Evolutionary conservation across 2,888 invertebrate species (phyloP).

Genomic region (Griposia aprilina): DNA sequence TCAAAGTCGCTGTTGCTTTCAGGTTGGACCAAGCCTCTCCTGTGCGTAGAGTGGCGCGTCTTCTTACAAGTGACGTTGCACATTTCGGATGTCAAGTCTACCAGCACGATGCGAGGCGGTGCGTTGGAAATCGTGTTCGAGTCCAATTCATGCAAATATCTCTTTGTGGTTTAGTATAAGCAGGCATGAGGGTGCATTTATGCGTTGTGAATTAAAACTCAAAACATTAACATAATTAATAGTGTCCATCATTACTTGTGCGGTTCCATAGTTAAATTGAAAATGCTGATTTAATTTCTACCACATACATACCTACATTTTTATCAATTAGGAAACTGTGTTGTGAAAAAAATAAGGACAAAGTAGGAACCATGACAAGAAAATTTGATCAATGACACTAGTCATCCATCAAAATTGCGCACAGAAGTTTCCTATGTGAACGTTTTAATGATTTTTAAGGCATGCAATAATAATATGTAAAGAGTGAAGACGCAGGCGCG

Average conservation of each 20-base stretch:
- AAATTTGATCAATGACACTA: slow-evolving; percentile 57
- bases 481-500: slow-evolving; percentile 20
- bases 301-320: background rate
- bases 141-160: slow-evolving; percentile 55
- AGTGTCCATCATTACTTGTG: slow-evolving; percentile 24
- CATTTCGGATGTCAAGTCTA: slow-evolving; percentile 72
- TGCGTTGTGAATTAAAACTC: slow-evolving; percentile 60
- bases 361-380: slow-evolving; percentile 36
- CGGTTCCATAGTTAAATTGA: background rate
- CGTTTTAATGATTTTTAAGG: slow-evolving; percentile 40
- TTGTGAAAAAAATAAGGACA: slow-evolving; percentile 50
- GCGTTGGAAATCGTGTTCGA: slow-evolving; percentile 56
- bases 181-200: slow-evolving; percentile 60
- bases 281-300: background rate
- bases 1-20: slow-evolving; percentile 67
- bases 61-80: slow-evolving; percentile 84
- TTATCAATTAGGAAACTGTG: background rate
- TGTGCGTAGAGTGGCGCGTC: slow-evolving; percentile 76
- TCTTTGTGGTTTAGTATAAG: slow-evolving; percentile 40
- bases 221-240: slow-evolving; percentile 65
- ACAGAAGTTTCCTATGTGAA: slow-evolving; percentile 57
- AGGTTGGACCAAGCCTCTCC: slow-evolving; percentile 72
- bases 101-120: slow-evolving; percentile 66
- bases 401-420: slow-evolving; percentile 64
- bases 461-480: slow-evolving; percentile 32